A percentile compares a stretch with the other conserved stretches of the same genome.
phyloP scores from a whole-genome alignment of 2,113 vertebrate genomes.

The Caretta caretta region DNA sequence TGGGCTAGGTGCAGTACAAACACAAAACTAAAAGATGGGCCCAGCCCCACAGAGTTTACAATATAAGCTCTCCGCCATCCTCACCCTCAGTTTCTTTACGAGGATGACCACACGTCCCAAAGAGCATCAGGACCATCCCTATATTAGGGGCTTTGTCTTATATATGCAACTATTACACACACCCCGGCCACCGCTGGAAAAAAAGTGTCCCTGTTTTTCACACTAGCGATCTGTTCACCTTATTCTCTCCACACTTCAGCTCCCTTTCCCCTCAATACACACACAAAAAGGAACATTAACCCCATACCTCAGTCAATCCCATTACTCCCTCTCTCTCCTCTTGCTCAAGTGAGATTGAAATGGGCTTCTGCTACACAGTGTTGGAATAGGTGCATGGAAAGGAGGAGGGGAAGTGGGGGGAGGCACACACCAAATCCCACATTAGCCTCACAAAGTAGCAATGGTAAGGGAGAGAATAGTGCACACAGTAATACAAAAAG shows the following conservation, averaged over 20 bases:
- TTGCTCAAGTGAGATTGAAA: background rate
- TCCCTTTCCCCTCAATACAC: no score
- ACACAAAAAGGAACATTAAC: background rate
- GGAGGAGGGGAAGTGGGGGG: background rate
- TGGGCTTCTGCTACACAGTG: background rate
- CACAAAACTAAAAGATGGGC: background rate
- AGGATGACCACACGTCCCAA: background rate
- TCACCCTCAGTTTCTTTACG: background rate
- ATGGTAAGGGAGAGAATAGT: background rate
- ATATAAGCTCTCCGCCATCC: background rate
- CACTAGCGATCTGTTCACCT: background rate
- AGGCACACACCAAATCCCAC: background rate
- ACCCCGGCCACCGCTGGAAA: background rate
- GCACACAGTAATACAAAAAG: conserved; percentile 31
- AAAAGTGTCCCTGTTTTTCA: background rate
- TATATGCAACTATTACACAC: background rate
- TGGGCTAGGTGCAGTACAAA: background rate
- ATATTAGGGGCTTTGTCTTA: background rate
- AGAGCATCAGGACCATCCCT: background rate
- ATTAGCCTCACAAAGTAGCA: background rate
- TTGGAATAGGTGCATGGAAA: fast-evolving
- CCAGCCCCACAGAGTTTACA: background rate
- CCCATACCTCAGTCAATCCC: background rate
- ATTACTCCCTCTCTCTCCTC: background rate
- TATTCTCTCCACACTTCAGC: background rate